Conservation (phyloP, 2,113 vertebrate genomes). For the Cariama cristata region DNA sequence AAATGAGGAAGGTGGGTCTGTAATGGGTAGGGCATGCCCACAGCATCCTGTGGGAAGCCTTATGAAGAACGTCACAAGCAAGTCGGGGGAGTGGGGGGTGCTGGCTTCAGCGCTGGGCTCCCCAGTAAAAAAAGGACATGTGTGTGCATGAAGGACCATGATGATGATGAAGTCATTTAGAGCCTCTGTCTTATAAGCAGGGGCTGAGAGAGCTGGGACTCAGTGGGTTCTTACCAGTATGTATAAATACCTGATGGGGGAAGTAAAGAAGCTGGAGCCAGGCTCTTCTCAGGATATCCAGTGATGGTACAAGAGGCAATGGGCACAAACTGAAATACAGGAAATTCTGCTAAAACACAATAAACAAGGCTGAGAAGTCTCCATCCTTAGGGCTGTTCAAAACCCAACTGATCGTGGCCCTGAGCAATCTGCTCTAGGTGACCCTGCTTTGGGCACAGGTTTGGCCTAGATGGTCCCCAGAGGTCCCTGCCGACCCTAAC, state of each 20-base stretch:
- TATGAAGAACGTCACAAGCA: neutral
- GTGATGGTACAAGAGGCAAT: neutral
- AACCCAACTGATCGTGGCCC: fast-evolving
- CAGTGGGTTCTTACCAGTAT: neutral
- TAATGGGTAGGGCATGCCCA: neutral
- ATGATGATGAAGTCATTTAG: neutral
- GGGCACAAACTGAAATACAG: neutral
- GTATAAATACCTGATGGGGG: neutral
- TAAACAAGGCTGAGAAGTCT: neutral
- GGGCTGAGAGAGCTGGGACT: neutral
- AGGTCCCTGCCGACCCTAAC: neutral
- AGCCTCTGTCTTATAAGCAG: neutral
- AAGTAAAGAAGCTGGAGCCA: neutral
- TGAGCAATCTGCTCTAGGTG: neutral
- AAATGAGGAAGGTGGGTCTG: neutral
- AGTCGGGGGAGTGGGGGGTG: too few relatives aligned
- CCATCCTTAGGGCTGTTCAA: neutral
- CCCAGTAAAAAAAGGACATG: neutral
- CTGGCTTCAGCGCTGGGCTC: neutral
- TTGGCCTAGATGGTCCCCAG: neutral
- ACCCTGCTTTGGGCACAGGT: neutral
- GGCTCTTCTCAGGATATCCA: neutral
- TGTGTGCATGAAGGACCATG: neutral
- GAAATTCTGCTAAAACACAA: neutral
- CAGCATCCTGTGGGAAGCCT: neutral